phyloP scores from a whole-genome alignment of 2,797 vertebrate genomes.

The Trachurus trachurus region DNA sequence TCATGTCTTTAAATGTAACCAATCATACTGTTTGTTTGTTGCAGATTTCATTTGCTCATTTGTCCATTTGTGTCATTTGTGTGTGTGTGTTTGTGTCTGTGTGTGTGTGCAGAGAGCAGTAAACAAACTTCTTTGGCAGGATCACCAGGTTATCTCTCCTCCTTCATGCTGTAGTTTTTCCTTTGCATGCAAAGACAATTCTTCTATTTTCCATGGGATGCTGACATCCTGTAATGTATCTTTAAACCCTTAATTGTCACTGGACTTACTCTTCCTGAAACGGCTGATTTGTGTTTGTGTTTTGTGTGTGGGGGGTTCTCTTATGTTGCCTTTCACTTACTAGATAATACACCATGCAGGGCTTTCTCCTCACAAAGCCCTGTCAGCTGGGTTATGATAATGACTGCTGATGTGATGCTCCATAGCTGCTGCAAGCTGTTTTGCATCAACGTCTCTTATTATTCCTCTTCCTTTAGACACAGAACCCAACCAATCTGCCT shows the following conservation, averaged over 20 bases:
- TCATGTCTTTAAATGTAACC: neutral
- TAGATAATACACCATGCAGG: conserved; percentile 15
- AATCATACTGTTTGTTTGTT: conserved; percentile 1
- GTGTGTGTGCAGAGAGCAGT: conserved; percentile 71
- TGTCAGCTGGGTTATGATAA: conserved; percentile 44
- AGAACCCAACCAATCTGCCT: conserved; percentile 9
- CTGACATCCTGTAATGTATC: neutral
- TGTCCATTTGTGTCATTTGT: conserved; percentile 57
- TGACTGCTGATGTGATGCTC: conserved; percentile 15
- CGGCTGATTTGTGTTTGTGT: neutral
- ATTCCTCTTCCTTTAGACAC: conserved; percentile 29
- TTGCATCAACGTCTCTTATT: conserved; percentile 47
- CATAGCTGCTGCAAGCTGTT: conserved; percentile 27
- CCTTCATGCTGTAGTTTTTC: conserved; percentile 10
- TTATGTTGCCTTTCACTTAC: conserved; percentile 22
- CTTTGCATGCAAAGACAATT: conserved; percentile 46
- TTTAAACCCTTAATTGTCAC: conserved; percentile 3
- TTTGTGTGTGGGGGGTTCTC: neutral
- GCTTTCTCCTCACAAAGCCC: conserved; percentile 18
- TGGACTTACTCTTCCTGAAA: neutral
- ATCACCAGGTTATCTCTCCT: conserved; percentile 66
- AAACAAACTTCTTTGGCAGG: conserved; percentile 53
- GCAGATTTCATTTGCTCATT: conserved; percentile 31
- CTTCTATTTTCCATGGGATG: neutral
- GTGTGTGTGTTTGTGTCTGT: conserved; percentile 34